These are phyloP conservation scores for Physella acuta DNA, from an alignment of 1,140 invertebrate species.

Conservation along the genomic window DNA sequence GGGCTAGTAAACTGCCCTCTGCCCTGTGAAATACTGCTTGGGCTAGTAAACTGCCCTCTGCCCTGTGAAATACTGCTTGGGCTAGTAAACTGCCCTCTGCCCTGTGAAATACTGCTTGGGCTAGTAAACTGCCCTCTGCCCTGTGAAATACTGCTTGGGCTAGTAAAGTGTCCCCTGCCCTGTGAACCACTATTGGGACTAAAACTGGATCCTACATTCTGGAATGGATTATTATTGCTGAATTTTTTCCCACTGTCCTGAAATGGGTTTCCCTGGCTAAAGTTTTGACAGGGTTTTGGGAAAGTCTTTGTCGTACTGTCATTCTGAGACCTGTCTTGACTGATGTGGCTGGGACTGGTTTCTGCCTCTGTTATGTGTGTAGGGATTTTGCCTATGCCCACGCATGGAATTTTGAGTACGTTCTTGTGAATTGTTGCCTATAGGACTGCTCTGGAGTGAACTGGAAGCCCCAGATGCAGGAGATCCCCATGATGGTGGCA, in stretches of 20 bases:
- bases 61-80: too few species aligned
- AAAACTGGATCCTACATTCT: background rate
- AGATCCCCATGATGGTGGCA: slow-evolving; percentile 5
- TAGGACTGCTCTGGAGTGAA: background rate
- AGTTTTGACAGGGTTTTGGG: background rate
- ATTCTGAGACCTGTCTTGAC: background rate
- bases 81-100: background rate
- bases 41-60: too few species aligned
- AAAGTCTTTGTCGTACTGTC: background rate
- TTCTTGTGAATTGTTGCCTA: background rate
- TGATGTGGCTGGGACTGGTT: background rate
- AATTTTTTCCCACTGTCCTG: background rate
- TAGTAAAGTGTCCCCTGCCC: too few species aligned
- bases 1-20: too few species aligned
- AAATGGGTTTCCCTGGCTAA: slow-evolving; percentile 9
- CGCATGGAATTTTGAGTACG: too few species aligned
- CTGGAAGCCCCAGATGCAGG: background rate
- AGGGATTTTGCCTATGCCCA: background rate
- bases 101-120: too few species aligned
- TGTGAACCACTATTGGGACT: background rate
- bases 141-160: too few species aligned
- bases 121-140: too few species aligned
- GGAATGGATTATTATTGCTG: slow-evolving; percentile 13
- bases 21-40: too few species aligned
- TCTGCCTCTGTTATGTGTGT: background rate